Conservation (phyloP, 2,797 vertebrate species). For the Ataeniobius toweri region DNA sequence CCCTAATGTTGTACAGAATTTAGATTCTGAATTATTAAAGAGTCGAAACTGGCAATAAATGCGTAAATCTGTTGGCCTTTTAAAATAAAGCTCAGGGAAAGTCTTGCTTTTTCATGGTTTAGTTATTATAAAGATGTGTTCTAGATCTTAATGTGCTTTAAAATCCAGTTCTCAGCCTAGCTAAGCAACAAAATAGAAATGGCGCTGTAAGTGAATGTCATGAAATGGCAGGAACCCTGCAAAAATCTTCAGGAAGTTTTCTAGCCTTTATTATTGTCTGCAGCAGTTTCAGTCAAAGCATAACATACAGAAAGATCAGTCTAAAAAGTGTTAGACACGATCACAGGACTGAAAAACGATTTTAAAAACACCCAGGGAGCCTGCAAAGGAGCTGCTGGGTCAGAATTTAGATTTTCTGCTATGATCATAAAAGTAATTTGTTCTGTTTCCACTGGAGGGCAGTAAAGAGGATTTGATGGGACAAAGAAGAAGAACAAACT, state of each 20-base stretch:
- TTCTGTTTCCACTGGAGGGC: conserved; percentile 1
- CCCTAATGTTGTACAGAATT: no score
- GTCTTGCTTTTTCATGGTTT: not conserved
- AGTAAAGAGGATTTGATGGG: not conserved
- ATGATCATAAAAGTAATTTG: not conserved
- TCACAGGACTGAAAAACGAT: not conserved
- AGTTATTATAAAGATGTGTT: not conserved
- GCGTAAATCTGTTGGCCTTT: not conserved
- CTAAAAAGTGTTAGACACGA: no score
- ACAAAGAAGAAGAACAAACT: conserved; percentile 23
- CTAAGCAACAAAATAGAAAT: not conserved
- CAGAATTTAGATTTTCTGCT: no score
- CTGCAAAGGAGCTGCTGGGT: no score
- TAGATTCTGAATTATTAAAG: no score
- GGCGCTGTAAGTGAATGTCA: not conserved
- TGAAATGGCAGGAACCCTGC: not conserved
- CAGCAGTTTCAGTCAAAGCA: not conserved
- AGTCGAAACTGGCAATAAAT: not conserved
- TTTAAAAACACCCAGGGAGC: not conserved
- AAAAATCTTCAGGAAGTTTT: not conserved
- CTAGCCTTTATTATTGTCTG: not conserved
- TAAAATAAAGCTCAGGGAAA: not conserved
- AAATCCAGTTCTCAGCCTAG: not conserved
- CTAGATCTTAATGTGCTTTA: not conserved
- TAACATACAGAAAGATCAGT: no score